Evolutionary conservation across 2,113 vertebrate species (phyloP).

Genomic region (Hymenochirus boettgeri): DNA sequence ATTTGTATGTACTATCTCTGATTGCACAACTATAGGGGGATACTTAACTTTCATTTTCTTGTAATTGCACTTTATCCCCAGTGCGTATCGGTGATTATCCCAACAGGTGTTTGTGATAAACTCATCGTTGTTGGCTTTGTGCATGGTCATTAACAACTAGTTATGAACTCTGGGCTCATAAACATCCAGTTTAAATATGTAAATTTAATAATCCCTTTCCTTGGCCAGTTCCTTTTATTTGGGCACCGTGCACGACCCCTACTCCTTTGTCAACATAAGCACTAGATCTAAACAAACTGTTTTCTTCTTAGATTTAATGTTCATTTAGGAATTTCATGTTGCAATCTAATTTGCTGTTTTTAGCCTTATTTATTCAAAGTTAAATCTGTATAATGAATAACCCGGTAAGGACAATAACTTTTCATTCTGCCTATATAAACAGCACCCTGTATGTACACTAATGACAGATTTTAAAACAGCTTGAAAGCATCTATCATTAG

Average conservation of each 20-base stretch:
- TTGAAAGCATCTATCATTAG: constrained; percentile 50
- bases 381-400: neutral
- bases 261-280: neutral
- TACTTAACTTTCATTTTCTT: no score
- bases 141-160: constrained; percentile 24
- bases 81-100: no score
- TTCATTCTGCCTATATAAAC: neutral
- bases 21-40: no score
- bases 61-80: no score
- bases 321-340: neutral
- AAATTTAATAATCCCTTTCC: neutral
- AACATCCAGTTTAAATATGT: constrained; percentile 10
- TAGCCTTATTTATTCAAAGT: neutral
- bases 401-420: neutral
- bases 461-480: neutral
- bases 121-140: constrained; percentile 41
- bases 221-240: neutral
- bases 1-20: no score
- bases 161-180: neutral
- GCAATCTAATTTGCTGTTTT: neutral
- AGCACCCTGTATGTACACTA: neutral
- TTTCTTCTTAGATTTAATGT: constrained; percentile 6
- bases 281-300: neutral
- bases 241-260: neutral
- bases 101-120: no score